Evolutionary conservation across 1,140 invertebrate genomes (phyloP), one percentile per base, ranked within the genome.

Genomic region (Galleria mellonella): DNA sequence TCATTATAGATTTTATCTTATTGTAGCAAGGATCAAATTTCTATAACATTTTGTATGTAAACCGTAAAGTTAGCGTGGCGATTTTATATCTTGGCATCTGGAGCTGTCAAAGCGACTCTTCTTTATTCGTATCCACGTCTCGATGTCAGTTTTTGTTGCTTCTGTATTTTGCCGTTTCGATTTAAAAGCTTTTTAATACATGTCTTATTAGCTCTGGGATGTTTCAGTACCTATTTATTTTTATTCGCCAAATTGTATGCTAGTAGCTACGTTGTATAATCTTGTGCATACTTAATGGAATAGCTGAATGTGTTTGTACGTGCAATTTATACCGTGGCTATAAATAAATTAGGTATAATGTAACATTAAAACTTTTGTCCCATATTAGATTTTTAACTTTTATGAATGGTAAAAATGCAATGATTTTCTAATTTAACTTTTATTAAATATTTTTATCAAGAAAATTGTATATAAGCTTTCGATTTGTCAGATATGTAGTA

Each of bases 101-200:
- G 41, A 47, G 48, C 51, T 62, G 56, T 65, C 58, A 67, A 61
- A 62, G 51, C 37, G 48, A 33, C 33, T 57, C 56, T 62, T 58
- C 59, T 64, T 66, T 64, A 57, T 64, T 57, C 61, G 48, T 44
- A 60, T 55, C 52, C 55, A 62, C 49, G 56, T 64, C 52, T 56
- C 53, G 51, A 60, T 59, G 63, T 70, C 60, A 67, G 55, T 62
- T 67, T 67, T 64, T 66, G 64, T 67, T 70, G 54, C 59, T 46
- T 51, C 46, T 51, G 39, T 49, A 43, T 50, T 51, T 39, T 51
- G 49, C 55, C 47, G 53, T 66, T 58, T 59, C 55, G 48, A 51
- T 59, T 58, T 66, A 59, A 59, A 47, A 41, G 52, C 47, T 55
- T 54, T 55, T 66, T 62, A 62, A 66, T 61, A 39, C 58, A 45